Evolutionary conservation across 2,888 invertebrate species (phyloP).

Genomic region (Hedychridium roseum): DNA sequence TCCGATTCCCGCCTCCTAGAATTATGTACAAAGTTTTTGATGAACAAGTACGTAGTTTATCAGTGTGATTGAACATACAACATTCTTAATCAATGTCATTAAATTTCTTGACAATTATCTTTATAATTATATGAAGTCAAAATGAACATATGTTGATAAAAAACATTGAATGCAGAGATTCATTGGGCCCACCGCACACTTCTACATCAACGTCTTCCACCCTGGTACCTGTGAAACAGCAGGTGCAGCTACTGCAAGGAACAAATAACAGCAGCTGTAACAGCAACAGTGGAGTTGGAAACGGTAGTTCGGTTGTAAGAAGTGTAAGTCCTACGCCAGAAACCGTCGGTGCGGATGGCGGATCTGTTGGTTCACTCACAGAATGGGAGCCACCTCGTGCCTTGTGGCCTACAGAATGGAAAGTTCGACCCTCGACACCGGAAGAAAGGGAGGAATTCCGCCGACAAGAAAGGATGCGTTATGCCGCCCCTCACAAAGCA

Average conservation of each 20-base stretch:
- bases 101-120: too few species aligned
- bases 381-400: conserved; percentile 65
- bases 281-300: conserved; percentile 15
- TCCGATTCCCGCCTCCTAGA: conserved; percentile 80
- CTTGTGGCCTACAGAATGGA: conserved; percentile 82
- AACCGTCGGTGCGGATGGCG: conserved; percentile 45
- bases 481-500: conserved; percentile 88
- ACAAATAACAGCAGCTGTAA: conserved; percentile 21
- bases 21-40: conserved; percentile 83
- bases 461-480: conserved; percentile 82
- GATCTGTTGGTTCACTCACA: conserved; percentile 44
- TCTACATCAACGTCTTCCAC: conserved; percentile 21
- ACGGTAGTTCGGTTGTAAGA: conserved; percentile 11
- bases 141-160: too few species aligned
- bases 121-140: too few species aligned
- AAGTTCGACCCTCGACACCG: conserved; percentile 79
- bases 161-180: too few species aligned
- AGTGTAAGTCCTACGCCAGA: conserved; percentile 44
- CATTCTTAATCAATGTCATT: not conserved
- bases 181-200: conserved; percentile 46
- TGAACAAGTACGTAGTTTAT: conserved; percentile 62
- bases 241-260: conserved; percentile 23
- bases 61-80: not conserved
- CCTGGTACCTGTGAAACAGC: conserved; percentile 31
- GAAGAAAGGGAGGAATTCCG: conserved; percentile 82